Conservation (phyloP, 2,113 vertebrate species). For the Bubo blakistoni region DNA sequence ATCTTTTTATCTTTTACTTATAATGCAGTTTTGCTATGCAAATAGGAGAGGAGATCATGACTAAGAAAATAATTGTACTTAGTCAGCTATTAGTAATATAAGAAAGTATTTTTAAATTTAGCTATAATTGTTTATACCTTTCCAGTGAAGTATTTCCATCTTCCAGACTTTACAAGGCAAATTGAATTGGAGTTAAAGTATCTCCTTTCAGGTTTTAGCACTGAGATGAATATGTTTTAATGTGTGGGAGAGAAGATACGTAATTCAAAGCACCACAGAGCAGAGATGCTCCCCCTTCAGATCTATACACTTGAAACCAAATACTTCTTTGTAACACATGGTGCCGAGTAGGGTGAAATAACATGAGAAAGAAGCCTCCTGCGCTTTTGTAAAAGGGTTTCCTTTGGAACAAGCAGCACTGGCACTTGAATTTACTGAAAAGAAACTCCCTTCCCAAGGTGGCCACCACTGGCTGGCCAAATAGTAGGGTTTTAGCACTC, state of each 20-base stretch:
- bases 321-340: neutral
- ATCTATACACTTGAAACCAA: neutral
- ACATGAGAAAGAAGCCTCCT: neutral
- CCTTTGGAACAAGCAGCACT: neutral
- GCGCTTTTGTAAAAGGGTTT: neutral
- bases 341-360: neutral
- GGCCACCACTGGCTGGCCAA: neutral
- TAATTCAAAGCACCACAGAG: neutral
- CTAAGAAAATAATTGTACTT: slow-evolving; percentile 29
- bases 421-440: neutral
- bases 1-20: neutral
- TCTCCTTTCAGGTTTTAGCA: neutral
- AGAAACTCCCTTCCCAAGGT: neutral
- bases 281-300: neutral
- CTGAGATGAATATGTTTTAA: neutral
- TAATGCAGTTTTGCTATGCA: neutral
- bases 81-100: slow-evolving; percentile 14
- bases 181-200: neutral
- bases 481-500: neutral
- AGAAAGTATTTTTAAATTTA: slow-evolving; percentile 17
- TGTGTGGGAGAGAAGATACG: neutral
- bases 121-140: neutral
- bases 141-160: neutral
- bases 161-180: neutral
- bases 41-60: neutral